Evolutionary conservation across 2,888 invertebrate species (phyloP).

Genomic region (Rhamphomyia laevipes): DNA sequence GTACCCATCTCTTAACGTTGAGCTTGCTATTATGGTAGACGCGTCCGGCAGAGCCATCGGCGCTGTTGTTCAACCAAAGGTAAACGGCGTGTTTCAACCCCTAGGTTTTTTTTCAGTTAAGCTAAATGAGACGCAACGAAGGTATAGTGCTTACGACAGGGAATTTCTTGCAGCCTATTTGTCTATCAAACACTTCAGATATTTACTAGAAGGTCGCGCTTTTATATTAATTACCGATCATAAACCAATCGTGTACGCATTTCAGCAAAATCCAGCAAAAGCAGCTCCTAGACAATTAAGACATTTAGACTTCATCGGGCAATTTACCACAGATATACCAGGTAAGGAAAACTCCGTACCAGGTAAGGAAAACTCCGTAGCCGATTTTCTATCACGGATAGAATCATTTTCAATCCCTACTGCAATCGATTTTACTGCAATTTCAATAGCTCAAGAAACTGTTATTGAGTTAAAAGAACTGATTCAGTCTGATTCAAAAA

Average conservation of each 20-base stretch:
- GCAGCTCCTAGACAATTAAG: constrained; percentile 4
- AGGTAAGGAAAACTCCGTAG: too few relatives aligned
- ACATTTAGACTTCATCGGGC: constrained; percentile 7
- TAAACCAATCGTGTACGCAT: constrained; percentile 2
- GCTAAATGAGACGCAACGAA: neutral
- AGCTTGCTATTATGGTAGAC: constrained; percentile 2
- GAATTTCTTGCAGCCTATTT: constrained; percentile 3
- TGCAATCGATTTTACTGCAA: constrained; percentile 1
- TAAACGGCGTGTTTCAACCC: constrained; percentile 1
- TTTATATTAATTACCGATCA: constrained; percentile 2
- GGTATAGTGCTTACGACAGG: constrained; percentile 5
- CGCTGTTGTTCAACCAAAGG: constrained; percentile 2
- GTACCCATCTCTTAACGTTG: neutral
- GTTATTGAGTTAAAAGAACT: neutral
- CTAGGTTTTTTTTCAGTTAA: constrained; percentile 4
- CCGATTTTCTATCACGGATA: constrained; percentile 9
- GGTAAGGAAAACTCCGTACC: constrained; percentile 8
- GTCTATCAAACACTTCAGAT: constrained; percentile 2
- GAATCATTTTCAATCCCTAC: neutral
- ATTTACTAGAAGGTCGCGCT: neutral
- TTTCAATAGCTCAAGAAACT: constrained; percentile 1
- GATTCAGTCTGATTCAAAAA: neutral
- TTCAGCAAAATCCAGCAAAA: constrained; percentile 1
- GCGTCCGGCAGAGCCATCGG: constrained; percentile 4
- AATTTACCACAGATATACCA: constrained; percentile 9